Evolutionary conservation across 1,140 invertebrate species (phyloP).

Genomic region (Aradophagus sp.): DNA sequence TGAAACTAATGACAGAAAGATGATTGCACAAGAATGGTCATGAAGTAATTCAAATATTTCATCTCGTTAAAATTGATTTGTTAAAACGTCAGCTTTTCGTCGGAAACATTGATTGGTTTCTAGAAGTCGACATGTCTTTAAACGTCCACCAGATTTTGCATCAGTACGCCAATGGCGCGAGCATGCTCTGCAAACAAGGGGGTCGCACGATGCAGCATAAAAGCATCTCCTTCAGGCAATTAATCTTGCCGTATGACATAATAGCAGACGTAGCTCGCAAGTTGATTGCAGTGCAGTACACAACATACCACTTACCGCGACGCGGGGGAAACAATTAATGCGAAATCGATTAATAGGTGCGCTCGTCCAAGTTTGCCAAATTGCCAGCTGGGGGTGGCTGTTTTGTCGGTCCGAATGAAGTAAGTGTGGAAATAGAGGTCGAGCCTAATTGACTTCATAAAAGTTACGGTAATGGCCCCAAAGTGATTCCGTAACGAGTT

Average conservation of each 20-base stretch:
- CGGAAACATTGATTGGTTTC: too few relatives aligned
- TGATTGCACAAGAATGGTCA: too few relatives aligned
- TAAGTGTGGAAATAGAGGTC: constrained; percentile 28
- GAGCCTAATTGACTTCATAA: constrained; percentile 46
- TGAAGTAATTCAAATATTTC: too few relatives aligned
- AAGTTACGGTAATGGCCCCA: constrained; percentile 35
- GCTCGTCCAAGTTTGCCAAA: constrained; percentile 58
- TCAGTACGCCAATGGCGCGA: neutral
- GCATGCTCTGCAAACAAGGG: constrained; percentile 7
- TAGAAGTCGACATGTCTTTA: too few relatives aligned
- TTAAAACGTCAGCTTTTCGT: too few relatives aligned
- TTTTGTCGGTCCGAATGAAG: constrained; percentile 23
- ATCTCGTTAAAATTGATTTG: too few relatives aligned
- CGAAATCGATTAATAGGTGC: constrained; percentile 68
- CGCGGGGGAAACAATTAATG: constrained; percentile 68
- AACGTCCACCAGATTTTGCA: constrained; percentile 16
- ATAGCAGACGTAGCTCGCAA: constrained; percentile 61
- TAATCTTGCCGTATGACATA: constrained; percentile 69
- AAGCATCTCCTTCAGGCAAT: constrained; percentile 56
- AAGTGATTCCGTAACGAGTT: constrained; percentile 37
- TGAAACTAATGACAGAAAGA: too few relatives aligned
- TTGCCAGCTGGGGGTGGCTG: constrained; percentile 10
- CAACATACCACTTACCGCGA: constrained; percentile 68
- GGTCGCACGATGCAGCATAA: constrained; percentile 44
- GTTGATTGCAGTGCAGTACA: constrained; percentile 62